These are phyloP conservation scores for Morelia viridis DNA, from an alignment of 2,797 vertebrate genomes.

Conservation along the genomic window DNA sequence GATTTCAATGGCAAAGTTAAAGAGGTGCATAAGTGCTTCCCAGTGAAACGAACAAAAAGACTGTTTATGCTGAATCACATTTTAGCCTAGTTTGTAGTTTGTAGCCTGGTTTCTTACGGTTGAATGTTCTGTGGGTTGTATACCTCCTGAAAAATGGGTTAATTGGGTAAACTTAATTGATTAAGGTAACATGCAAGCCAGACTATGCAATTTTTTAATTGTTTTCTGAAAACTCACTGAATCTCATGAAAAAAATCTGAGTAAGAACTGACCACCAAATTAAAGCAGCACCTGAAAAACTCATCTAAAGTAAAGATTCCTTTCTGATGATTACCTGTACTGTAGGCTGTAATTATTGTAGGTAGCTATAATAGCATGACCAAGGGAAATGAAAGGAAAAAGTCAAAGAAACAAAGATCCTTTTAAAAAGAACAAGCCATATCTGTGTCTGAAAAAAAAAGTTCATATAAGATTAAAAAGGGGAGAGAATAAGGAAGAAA, in stretches of 20 bases:
- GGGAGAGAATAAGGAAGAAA: not conserved
- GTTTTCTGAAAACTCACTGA: not conserved
- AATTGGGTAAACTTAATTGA: not conserved
- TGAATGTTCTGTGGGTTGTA: not conserved
- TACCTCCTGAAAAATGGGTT: not conserved
- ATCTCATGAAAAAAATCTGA: not conserved
- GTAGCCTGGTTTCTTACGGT: not conserved
- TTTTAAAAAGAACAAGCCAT: conserved; percentile 6
- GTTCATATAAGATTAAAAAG: not conserved
- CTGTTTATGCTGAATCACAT: not conserved
- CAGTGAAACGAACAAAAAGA: not conserved
- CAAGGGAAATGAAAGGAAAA: not conserved
- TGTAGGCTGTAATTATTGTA: not conserved
- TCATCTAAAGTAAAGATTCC: conserved; percentile 1
- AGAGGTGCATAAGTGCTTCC: not conserved
- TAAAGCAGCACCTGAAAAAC: not conserved
- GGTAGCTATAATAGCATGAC: conserved; percentile 7
- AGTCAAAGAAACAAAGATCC: conserved; percentile 18
- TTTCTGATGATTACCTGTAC: not conserved
- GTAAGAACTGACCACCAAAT: conserved; percentile 14
- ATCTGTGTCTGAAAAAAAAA: not conserved
- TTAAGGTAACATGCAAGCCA: not conserved
- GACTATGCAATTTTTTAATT: not conserved
- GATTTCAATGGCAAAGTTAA: not conserved
- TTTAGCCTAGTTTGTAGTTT: not conserved